phyloP scores from a whole-genome alignment of 2,888 invertebrate species.

The Tinea pellionella region DNA sequence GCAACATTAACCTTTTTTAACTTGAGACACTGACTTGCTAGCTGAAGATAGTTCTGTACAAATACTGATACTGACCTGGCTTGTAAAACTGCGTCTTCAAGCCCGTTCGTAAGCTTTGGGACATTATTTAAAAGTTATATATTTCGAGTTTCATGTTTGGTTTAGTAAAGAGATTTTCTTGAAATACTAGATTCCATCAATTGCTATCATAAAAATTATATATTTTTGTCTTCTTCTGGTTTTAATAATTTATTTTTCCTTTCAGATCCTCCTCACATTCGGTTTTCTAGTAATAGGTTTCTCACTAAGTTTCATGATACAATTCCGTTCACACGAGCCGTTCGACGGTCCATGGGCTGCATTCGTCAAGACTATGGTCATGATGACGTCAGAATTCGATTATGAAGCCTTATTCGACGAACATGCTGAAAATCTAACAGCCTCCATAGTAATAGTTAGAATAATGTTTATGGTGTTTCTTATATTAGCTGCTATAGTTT shows the following conservation, averaged over 20 bases:
- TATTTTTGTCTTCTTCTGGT: no score
- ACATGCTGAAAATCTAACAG: conserved; percentile 43
- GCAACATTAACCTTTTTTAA: no score
- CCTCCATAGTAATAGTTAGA: conserved; percentile 51
- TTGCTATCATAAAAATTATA: conserved; percentile 13
- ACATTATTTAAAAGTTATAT: no score
- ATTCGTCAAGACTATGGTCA: conserved; percentile 67
- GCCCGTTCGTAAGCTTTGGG: no score
- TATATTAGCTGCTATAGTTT: conserved; percentile 65
- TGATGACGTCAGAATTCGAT: conserved; percentile 73
- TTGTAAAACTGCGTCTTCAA: no score
- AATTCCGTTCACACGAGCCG: conserved; percentile 58
- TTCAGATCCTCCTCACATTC: conserved; percentile 61
- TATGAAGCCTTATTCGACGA: conserved; percentile 57
- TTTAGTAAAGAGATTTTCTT: no score
- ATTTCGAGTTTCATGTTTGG: no score
- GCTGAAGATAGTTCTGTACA: no score
- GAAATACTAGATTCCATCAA: no score
- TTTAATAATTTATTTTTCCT: conserved; percentile 18
- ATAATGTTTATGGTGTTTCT: conserved; percentile 64
- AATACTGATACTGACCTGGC: no score
- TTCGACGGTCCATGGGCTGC: conserved; percentile 65
- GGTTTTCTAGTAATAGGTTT: conserved; percentile 66
- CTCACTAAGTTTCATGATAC: conserved; percentile 66
- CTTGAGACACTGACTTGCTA: no score